phyloP scores from a whole-genome alignment of 1,140 invertebrate genomes.

The Dreissena polymorpha region DNA sequence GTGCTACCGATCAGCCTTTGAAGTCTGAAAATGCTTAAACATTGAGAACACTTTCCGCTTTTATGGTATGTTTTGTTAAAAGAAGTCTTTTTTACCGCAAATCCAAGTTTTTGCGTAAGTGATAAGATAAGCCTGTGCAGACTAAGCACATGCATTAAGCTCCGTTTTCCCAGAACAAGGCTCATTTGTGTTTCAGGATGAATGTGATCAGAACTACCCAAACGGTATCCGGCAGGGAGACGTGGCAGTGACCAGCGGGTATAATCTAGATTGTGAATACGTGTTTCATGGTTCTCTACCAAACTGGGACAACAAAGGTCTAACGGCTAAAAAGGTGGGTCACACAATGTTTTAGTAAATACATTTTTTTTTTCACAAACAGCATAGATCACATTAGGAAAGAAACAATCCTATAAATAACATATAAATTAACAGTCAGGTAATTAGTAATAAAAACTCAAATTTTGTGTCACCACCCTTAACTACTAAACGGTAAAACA shows the following conservation, averaged over 20 bases:
- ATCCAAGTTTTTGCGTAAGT: too few species aligned
- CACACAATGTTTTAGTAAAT: not conserved
- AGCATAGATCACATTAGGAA: not conserved
- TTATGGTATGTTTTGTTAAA: too few species aligned
- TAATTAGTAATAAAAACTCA: not conserved
- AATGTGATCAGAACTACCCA: slow-evolving; percentile 57
- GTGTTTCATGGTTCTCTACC: slow-evolving; percentile 57
- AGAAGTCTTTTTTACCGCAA: too few species aligned
- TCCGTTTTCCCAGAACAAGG: too few species aligned
- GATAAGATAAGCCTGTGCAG: too few species aligned
- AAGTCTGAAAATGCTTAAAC: too few species aligned
- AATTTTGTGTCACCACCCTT: too few species aligned
- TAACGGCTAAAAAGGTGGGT: slow-evolving; percentile 31
- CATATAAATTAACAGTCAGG: not conserved
- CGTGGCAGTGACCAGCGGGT: slow-evolving; percentile 55
- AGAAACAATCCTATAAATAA: not conserved
- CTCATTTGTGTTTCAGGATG: slow-evolving; percentile 41
- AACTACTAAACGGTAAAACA: too few species aligned
- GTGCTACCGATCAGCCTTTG: too few species aligned
- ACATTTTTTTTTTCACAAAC: not conserved
- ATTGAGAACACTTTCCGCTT: too few species aligned
- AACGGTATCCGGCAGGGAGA: slow-evolving; percentile 61
- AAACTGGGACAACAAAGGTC: slow-evolving; percentile 32
- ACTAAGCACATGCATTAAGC: too few species aligned
- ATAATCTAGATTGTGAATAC: slow-evolving; percentile 56